Conservation (phyloP, 2,888 invertebrate genomes). For the Metallyticus violacea region DNA sequence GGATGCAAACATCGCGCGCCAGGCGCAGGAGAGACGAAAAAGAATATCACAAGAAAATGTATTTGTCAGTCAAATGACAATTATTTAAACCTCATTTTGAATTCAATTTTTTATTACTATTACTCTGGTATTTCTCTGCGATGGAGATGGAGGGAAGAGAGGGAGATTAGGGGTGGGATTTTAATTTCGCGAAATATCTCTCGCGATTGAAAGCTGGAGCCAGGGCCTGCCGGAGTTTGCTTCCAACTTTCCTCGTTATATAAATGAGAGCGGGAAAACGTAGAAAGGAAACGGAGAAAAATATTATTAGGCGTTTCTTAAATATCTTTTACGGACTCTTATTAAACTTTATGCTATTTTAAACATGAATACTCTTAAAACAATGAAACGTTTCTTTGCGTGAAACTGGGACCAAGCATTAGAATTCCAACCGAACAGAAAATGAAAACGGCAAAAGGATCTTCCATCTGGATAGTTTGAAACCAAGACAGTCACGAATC, state of each 20-base stretch:
- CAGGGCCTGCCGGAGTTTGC: neutral
- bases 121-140: neutral
- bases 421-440: no score
- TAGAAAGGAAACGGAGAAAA: neutral
- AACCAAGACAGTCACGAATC: no score
- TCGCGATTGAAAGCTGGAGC: neutral
- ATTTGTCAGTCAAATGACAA: slow-evolving; percentile 10
- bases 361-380: neutral
- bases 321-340: neutral
- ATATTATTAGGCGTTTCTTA: neutral
- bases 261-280: neutral
- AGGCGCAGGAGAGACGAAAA: neutral
- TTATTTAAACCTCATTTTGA: neutral
- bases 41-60: neutral
- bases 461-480: neutral
- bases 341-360: neutral
- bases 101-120: neutral
- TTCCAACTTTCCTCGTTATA: neutral
- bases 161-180: neutral
- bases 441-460: no score
- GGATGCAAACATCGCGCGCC: neutral
- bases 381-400: neutral
- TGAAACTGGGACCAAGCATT: no score
- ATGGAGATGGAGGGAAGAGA: neutral
- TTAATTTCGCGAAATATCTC: neutral